phyloP scores from a whole-genome alignment of 2,113 vertebrate genomes.

The Gymnobelideus leadbeateri region DNA sequence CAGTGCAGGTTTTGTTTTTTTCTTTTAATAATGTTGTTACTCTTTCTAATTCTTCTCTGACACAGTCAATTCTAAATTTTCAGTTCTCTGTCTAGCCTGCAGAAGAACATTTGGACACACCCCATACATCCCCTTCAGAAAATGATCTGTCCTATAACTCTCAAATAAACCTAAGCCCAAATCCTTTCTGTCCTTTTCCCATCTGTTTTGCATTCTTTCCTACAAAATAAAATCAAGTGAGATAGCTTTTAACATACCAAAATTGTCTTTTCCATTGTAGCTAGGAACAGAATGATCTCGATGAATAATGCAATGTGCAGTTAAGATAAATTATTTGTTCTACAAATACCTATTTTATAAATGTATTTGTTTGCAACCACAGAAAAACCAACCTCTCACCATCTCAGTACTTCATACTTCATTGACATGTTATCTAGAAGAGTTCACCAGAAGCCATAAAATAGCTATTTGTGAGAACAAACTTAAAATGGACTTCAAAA shows the following conservation, averaged over 20 bases:
- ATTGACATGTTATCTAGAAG: neutral
- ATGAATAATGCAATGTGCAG: neutral
- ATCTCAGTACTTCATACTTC: neutral
- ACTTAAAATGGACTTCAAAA: neutral
- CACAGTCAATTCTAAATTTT: neutral
- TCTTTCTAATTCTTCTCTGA: neutral
- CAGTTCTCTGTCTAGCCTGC: neutral
- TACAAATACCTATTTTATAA: neutral
- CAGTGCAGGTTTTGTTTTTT: neutral
- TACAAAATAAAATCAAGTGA: neutral
- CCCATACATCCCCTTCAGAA: neutral
- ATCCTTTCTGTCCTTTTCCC: neutral
- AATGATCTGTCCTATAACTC: neutral
- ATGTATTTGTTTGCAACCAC: neutral
- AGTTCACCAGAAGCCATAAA: neutral
- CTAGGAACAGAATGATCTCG: neutral
- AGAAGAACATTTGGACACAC: neutral
- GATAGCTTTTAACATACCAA: neutral
- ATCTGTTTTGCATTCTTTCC: neutral
- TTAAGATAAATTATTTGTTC: neutral
- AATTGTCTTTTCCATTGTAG: neutral
- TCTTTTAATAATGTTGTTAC: neutral
- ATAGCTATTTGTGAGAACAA: neutral
- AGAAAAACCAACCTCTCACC: neutral
- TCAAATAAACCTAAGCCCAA: neutral